These are phyloP conservation scores for Gallirallus australis DNA, from an alignment of 2,797 vertebrate species.

Conservation along the genomic window DNA sequence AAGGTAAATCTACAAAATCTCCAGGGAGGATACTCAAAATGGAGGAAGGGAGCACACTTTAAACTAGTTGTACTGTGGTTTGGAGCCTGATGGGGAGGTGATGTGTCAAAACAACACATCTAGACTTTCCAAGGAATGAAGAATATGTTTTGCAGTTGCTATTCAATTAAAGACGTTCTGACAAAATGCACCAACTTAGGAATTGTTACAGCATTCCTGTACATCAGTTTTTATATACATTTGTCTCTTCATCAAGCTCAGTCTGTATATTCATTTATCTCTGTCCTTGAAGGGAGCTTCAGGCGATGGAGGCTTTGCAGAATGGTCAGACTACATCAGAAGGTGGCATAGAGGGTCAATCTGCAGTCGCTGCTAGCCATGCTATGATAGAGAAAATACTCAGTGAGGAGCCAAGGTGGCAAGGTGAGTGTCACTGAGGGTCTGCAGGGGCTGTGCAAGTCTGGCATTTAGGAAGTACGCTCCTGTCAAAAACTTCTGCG, in stretches of 20 bases:
- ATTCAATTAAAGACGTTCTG: neutral
- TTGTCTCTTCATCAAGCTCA: slow-evolving; percentile 19
- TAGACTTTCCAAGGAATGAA: neutral
- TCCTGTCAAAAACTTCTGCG: neutral
- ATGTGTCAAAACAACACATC: neutral
- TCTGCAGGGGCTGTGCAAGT: neutral
- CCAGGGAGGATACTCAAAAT: neutral
- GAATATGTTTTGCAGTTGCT: neutral
- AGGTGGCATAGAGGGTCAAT: slow-evolving; percentile 91
- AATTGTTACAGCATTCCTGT: neutral
- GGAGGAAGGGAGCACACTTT: neutral
- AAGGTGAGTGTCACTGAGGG: slow-evolving; percentile 81
- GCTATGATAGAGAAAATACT: slow-evolving; percentile 98
- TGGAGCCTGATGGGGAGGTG: neutral
- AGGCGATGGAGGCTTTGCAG: slow-evolving; percentile 94
- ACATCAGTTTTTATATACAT: neutral
- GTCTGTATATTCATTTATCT: slow-evolving; percentile 50
- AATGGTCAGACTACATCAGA: slow-evolving; percentile 89
- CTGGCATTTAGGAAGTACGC: neutral
- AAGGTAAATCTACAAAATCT: neutral
- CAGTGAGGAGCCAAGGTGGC: slow-evolving; percentile 96
- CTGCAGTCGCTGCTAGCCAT: slow-evolving; percentile 94
- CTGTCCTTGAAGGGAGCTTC: slow-evolving; percentile 87
- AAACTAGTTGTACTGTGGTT: neutral
- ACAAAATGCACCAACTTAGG: neutral